These are phyloP conservation scores for Drosophila elegans DNA, from an alignment of 1,140 invertebrate species.

Conservation along the genomic window DNA sequence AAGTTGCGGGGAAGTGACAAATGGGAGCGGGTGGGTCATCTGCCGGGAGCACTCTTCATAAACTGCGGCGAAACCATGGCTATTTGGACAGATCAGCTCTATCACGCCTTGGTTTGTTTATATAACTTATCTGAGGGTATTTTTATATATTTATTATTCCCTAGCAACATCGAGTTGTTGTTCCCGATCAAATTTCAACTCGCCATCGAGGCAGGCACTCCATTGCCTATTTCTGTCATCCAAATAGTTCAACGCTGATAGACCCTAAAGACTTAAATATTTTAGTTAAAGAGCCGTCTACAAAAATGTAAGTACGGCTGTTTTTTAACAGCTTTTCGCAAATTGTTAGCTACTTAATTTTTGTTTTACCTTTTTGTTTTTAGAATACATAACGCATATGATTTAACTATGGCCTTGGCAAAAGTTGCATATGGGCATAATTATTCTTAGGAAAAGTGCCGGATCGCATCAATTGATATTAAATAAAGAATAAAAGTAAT, in stretches of 20 bases:
- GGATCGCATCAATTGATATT: too few relatives aligned
- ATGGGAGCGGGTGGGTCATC: constrained; percentile 91
- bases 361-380: neutral
- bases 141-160: constrained; percentile 6
- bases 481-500: too few relatives aligned
- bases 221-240: constrained; percentile 91
- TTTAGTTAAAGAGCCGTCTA: constrained; percentile 59
- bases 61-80: constrained; percentile 92
- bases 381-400: constrained; percentile 88
- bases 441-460: neutral
- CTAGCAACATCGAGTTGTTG: constrained; percentile 89
- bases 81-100: constrained; percentile 89
- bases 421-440: constrained; percentile 31
- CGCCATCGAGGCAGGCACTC: constrained; percentile 88
- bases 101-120: constrained; percentile 88
- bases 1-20: constrained; percentile 88
- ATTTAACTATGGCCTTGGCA: constrained; percentile 27
- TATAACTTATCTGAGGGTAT: neutral
- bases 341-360: too few relatives aligned
- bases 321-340: neutral
- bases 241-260: constrained; percentile 87
- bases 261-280: constrained; percentile 84
- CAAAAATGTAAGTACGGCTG: constrained; percentile 56
- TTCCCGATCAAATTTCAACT: constrained; percentile 87
- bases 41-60: constrained; percentile 91